phyloP scores from a whole-genome alignment of 2,113 vertebrate species.

The Pantherophis guttatus region DNA sequence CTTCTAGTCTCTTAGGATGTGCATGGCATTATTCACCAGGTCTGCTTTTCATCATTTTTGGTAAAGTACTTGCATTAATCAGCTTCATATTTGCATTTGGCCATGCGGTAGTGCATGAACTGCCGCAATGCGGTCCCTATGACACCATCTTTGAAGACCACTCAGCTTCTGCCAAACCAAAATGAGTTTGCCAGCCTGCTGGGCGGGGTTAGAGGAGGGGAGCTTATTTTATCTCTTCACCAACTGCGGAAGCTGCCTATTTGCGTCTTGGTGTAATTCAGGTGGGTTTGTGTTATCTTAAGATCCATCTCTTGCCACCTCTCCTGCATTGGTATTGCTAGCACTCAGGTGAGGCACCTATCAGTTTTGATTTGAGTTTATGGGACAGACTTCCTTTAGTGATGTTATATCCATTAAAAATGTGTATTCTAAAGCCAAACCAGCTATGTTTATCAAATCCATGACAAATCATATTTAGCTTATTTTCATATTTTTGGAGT shows the following conservation, averaged over 20 bases:
- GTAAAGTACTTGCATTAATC: conserved; percentile 11
- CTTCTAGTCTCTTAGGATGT: not conserved
- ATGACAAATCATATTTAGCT: conserved; percentile 31
- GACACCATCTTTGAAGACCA: conserved; percentile 47
- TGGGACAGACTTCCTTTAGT: conserved; percentile 29
- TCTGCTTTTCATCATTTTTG: conserved; percentile 1
- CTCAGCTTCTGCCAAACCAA: conserved; percentile 55
- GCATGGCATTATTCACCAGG: not conserved
- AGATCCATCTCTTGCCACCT: conserved; percentile 14
- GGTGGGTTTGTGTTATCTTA: conserved; percentile 51
- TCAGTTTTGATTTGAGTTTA: conserved; percentile 13
- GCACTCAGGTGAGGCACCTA: conserved; percentile 36
- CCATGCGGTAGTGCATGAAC: conserved; percentile 14
- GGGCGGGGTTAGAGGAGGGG: conserved; percentile 66
- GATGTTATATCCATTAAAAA: conserved; percentile 22
- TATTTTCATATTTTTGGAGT: not conserved
- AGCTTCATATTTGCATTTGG: conserved; percentile 29
- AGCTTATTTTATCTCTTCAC: conserved; percentile 29
- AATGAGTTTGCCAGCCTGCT: conserved; percentile 46
- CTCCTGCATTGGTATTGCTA: conserved; percentile 29
- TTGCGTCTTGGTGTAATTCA: conserved; percentile 61
- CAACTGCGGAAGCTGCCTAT: conserved; percentile 51
- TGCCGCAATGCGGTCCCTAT: conserved; percentile 69
- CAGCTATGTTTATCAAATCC: not conserved
- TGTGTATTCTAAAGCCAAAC: conserved; percentile 11